These are phyloP conservation scores for Cyclura pinguis DNA, from an alignment of 2,797 vertebrate species.

Conservation along the genomic window DNA sequence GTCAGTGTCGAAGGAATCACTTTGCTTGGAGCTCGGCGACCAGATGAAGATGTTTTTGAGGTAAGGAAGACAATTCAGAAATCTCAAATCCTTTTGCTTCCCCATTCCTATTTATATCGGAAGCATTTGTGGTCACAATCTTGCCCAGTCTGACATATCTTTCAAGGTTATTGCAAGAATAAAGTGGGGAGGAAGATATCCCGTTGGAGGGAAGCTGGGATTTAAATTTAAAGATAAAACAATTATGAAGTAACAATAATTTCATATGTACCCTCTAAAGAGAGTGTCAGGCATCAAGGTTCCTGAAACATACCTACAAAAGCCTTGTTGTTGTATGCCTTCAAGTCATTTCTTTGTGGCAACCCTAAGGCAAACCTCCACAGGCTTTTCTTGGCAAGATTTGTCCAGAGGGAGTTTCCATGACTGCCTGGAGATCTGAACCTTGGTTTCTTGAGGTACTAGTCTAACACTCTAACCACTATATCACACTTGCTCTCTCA, in stretches of 20 bases:
- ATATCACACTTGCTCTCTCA: too few species aligned
- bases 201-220: neutral
- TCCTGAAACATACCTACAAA: neutral
- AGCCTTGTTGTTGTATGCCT: too few species aligned
- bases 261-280: too few species aligned
- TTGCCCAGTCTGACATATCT: neutral
- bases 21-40: constrained; percentile 86
- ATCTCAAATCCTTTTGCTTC: neutral
- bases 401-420: too few species aligned
- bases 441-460: too few species aligned
- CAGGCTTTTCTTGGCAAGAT: too few species aligned
- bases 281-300: too few species aligned
- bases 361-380: too few species aligned
- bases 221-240: neutral
- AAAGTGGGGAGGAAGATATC: neutral
- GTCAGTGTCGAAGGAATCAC: constrained; percentile 87
- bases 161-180: neutral
- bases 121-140: neutral
- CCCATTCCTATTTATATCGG: neutral
- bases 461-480: too few species aligned
- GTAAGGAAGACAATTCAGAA: constrained; percentile 72
- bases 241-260: neutral
- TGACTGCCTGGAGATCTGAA: too few species aligned
- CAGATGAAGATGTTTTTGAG: constrained; percentile 89
- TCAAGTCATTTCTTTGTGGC: too few species aligned